Evolutionary conservation across 53 echinoderm and acorn worm species (phyloP).

Genomic region (Henricia sp.): DNA sequence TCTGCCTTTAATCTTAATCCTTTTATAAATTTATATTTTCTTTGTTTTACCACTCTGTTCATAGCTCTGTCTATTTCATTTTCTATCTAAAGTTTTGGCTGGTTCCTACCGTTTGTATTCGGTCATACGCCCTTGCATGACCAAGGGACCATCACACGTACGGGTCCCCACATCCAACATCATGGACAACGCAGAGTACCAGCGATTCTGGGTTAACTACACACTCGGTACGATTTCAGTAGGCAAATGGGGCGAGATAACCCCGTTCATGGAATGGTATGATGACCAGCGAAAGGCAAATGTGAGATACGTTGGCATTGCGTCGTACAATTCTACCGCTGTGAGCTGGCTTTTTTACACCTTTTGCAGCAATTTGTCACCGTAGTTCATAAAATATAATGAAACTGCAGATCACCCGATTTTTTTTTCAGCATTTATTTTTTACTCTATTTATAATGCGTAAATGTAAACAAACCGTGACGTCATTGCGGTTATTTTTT

Average conservation of each 20-base stretch:
- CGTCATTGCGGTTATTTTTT: no score
- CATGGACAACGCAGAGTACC: neutral
- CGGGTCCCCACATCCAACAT: neutral
- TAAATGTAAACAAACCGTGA: no score
- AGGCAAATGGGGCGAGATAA: neutral
- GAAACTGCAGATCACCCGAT: no score
- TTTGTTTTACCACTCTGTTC: no score
- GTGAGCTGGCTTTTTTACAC: slow-evolving; percentile 17
- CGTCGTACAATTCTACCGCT: neutral
- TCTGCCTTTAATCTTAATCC: no score
- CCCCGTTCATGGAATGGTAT: neutral
- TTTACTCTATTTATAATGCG: no score
- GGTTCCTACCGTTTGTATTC: neutral
- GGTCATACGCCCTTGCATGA: neutral
- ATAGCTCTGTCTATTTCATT: neutral
- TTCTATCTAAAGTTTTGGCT: neutral
- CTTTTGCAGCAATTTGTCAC: neutral
- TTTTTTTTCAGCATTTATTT: no score
- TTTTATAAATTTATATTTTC: no score
- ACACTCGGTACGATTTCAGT: neutral
- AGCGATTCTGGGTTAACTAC: slow-evolving; percentile 16
- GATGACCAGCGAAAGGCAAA: neutral
- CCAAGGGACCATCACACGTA: neutral
- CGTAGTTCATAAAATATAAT: no score
- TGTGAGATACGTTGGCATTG: slow-evolving; percentile 7